Evolutionary conservation across 2,888 invertebrate species (phyloP), one percentile per base, ranked within the genome.

Genomic region (Mesochorus sp.): DNA sequence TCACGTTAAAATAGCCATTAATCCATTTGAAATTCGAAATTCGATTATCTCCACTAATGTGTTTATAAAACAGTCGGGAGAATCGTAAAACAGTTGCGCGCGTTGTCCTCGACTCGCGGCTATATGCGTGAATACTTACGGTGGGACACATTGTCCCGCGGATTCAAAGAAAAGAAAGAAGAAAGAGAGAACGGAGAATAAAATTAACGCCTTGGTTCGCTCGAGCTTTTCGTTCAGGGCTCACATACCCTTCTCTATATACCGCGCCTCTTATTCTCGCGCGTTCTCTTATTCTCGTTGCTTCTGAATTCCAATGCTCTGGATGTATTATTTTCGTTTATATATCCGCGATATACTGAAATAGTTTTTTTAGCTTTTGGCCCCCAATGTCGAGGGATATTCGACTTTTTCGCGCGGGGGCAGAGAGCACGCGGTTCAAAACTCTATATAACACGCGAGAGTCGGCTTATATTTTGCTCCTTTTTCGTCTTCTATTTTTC

Each of bases 291-390:
- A 31, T 17, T 21, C 34, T 28, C 49, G 28, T 17, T 12, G 42
- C 75, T 70, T 76, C 61, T 72, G 81, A 83, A 85, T 86, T 85
- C 84, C 84, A 81, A 84, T 81, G 78, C 81, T 84, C 76, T n/a
- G 78, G 77, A 80, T 80, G 75, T 73, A 71, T n/a, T n/a, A n/a
- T 71, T 74, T 70, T 78, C 73, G 68, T 68, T 59, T n/a, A n/a
- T n/a, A 17, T 61, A 70, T 53, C 80, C 70, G 76, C 75, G 73
- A 81, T n/a, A 53, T 87, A 85, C 84, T 87, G 86, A 87, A 90
- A 89, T 89, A 90, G 89, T 89, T 88, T 84, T 74, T 81, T 51
- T 31, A 39, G 4, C 26, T 42, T 39, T 26, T 24, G 24, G 19
- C 19, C 28, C 17, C 39, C n/a, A n/a, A n/a, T n/a, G n/a, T 59